Percentiles rank a stretch among this genome's conserved stretches.
These are phyloP conservation scores for Astropecten irregularis DNA, from an alignment of 53 echinoderm and acorn worm genomes.

Conservation along the genomic window DNA sequence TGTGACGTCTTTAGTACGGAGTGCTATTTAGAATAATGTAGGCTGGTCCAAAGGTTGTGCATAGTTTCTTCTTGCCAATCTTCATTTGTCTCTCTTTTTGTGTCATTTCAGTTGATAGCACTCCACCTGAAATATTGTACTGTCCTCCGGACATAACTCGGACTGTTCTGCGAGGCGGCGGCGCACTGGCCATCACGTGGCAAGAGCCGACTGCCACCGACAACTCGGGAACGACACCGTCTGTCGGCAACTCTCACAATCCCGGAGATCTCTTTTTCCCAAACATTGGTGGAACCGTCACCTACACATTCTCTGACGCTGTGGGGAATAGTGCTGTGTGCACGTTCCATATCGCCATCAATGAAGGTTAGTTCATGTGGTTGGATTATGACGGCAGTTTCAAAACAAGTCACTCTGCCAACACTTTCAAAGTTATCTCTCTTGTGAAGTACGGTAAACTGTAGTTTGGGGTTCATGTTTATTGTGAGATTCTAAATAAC, in stretches of 20 bases:
- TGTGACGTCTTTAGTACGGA: too few species aligned
- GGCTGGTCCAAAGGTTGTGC: too few species aligned
- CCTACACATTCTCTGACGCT: constrained; percentile 60
- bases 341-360: constrained; percentile 59
- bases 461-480: too few species aligned
- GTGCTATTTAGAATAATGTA: too few species aligned
- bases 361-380: constrained; percentile 39
- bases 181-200: constrained; percentile 44
- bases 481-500: too few species aligned
- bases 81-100: background rate
- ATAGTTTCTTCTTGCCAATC: background rate
- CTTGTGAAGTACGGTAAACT: too few species aligned
- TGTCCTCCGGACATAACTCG: constrained; percentile 51
- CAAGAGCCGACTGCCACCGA: constrained; percentile 58
- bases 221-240: constrained; percentile 31
- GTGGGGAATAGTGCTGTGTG: constrained; percentile 50
- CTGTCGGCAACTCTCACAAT: constrained; percentile 7
- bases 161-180: constrained; percentile 25
- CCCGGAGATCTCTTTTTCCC: constrained; percentile 43
- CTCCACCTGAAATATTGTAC: constrained; percentile 45
- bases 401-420: too few species aligned
- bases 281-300: constrained; percentile 1
- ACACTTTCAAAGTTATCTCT: too few species aligned
- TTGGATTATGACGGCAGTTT: too few species aligned
- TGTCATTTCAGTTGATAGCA: constrained; percentile 34